phyloP scores from a whole-genome alignment of 2,888 invertebrate species.

The Lasioglossum zephyrum region DNA sequence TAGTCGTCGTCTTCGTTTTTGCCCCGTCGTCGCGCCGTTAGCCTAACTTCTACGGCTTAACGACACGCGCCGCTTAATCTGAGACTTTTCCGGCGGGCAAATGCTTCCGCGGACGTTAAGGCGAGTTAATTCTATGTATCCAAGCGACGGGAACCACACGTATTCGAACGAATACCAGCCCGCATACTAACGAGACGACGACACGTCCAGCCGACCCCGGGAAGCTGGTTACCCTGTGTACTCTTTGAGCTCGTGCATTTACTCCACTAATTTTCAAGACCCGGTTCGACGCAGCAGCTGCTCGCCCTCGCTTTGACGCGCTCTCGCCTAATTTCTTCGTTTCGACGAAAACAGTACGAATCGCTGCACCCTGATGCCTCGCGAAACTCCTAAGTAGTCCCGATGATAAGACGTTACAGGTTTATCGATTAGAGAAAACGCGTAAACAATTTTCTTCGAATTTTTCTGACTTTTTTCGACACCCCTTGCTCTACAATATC shows the following conservation, averaged over 20 bases:
- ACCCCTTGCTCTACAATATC: no score
- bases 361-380: neutral
- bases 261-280: conserved; percentile 46
- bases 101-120: neutral
- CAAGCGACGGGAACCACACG: conserved; percentile 26
- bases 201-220: conserved; percentile 32
- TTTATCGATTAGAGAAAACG: neutral
- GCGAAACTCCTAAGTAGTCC: neutral
- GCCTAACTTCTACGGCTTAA: conserved; percentile 3
- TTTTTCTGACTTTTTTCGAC: neutral
- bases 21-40: neutral
- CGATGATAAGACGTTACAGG: neutral
- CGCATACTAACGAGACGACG: conserved; percentile 55
- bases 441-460: neutral
- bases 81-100: neutral
- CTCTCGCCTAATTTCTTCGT: conserved; percentile 27
- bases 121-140: conserved; percentile 50
- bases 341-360: neutral
- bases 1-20: neutral
- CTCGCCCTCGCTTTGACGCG: conserved; percentile 38
- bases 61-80: conserved; percentile 5
- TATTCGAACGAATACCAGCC: conserved; percentile 47
- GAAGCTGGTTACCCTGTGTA: conserved; percentile 42
- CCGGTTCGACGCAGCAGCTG: conserved; percentile 1
- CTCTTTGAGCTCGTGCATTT: conserved; percentile 49